Percentiles rank a stretch among this genome's conserved stretches.
phyloP scores from a whole-genome alignment of 2,888 invertebrate species.

The Torymus texanus region DNA sequence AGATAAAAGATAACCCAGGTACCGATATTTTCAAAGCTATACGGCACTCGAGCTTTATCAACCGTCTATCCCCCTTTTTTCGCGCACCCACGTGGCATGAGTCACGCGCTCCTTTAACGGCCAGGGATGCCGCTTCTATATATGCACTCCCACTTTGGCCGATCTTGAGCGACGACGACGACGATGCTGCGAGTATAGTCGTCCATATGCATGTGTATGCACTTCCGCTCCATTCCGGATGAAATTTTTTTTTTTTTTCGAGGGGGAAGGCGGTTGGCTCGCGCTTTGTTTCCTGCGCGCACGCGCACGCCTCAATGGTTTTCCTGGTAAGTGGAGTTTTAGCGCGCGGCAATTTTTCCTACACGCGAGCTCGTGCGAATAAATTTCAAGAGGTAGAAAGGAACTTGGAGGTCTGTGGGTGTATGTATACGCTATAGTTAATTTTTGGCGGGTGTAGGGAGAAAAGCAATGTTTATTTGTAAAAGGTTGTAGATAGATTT shows the following conservation, averaged over 20 bases:
- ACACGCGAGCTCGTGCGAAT: no score
- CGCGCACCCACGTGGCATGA: slow-evolving; percentile 38
- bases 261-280: no score
- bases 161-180: slow-evolving; percentile 24
- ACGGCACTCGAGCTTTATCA: slow-evolving; percentile 23
- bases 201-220: background rate
- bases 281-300: no score
- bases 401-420: background rate
- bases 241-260: background rate
- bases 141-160: slow-evolving; percentile 8
- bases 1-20: slow-evolving; percentile 26
- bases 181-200: no score
- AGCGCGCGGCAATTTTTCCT: no score
- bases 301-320: no score
- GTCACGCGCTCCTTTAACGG: slow-evolving; percentile 45
- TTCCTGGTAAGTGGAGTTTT: no score
- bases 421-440: background rate
- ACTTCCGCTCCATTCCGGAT: slow-evolving; percentile 22
- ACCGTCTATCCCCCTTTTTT: slow-evolving; percentile 11
- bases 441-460: no score
- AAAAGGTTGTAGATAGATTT: no score
- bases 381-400: no score
- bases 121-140: slow-evolving; percentile 8
- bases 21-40: slow-evolving; percentile 9
- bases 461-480: no score